These are phyloP conservation scores for Pemphigus obesinymphae DNA, from an alignment of 1,140 invertebrate genomes.

Conservation along the genomic window DNA sequence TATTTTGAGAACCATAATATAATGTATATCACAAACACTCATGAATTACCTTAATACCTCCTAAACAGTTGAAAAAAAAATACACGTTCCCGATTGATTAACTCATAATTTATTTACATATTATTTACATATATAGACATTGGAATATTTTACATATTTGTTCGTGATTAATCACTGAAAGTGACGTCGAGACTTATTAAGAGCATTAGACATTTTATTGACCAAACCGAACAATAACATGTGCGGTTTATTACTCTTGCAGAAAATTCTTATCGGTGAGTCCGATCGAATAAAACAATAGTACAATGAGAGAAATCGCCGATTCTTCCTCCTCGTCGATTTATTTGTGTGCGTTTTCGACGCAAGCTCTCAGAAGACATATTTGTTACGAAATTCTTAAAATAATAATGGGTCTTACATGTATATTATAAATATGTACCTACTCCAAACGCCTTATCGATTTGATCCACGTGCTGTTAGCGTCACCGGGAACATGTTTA, in stretches of 20 bases:
- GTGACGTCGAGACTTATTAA: background rate
- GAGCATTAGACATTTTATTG: slow-evolving; percentile 6
- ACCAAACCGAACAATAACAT: background rate
- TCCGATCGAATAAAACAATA: background rate
- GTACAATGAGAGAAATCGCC: background rate
- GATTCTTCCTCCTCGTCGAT: background rate
- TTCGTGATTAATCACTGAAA: background rate
- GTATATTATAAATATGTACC: background rate
- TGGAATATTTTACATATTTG: background rate
- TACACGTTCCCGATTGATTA: background rate
- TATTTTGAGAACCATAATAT: too few relatives aligned
- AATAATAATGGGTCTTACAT: background rate
- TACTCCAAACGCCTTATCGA: slow-evolving; percentile 1
- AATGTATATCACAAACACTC: too few relatives aligned
- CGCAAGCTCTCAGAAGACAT: background rate
- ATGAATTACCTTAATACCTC: too few relatives aligned
- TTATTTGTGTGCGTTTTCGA: background rate
- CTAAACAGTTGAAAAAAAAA: background rate
- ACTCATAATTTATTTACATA: background rate
- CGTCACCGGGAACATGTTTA: slow-evolving; percentile 3
- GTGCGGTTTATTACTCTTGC: background rate
- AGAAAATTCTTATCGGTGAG: background rate
- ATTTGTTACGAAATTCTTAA: slow-evolving; percentile 20
- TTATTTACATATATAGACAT: too few relatives aligned
- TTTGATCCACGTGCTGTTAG: slow-evolving; percentile 21